Percentiles rank a stretch among this genome's conserved stretches.
Conservation (phyloP, 53 echinoderm and acorn worm species). For the Echinarachnius parma region DNA sequence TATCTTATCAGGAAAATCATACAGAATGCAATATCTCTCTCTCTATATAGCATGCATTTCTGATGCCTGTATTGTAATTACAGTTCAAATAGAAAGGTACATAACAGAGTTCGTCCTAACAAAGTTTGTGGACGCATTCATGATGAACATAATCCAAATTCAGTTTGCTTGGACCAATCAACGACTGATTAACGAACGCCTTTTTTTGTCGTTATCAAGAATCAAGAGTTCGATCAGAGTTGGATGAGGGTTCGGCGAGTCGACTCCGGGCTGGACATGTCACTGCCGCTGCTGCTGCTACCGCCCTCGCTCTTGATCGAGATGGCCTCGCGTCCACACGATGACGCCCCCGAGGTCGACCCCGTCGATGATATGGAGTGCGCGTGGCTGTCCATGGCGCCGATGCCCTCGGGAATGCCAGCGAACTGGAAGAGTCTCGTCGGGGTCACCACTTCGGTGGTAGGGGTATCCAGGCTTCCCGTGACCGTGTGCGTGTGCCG, state of each 20-base stretch:
- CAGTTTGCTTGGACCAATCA: no score
- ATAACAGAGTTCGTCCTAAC: no score
- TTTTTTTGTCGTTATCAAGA: no score
- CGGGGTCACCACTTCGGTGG: constrained; percentile 93
- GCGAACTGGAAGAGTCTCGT: constrained; percentile 80
- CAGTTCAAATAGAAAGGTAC: no score
- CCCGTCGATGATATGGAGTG: constrained; percentile 22
- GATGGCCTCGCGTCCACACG: constrained; percentile 46
- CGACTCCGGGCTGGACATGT: constrained; percentile 81
- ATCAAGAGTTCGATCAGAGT: constrained; percentile 44
- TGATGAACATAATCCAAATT: no score
- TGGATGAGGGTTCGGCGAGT: constrained; percentile 80
- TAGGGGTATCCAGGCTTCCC: constrained; percentile 82
- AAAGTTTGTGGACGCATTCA: no score
- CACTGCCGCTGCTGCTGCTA: constrained; percentile 62
- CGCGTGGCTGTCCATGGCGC: constrained; percentile 33
- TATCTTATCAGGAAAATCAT: no score
- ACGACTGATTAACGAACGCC: neutral
- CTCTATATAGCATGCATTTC: no score
- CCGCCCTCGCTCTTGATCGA: constrained; percentile 51
- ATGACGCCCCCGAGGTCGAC: neutral
- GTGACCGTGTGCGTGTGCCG: constrained; percentile 73
- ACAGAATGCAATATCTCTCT: no score
- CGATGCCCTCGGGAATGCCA: constrained; percentile 31
- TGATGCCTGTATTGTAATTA: no score